Percentiles rank a stretch among this genome's conserved stretches.
Evolutionary conservation across 2,113 vertebrate genomes (phyloP).

Genomic region (Sinocyclocheilus maitianheensis): DNA sequence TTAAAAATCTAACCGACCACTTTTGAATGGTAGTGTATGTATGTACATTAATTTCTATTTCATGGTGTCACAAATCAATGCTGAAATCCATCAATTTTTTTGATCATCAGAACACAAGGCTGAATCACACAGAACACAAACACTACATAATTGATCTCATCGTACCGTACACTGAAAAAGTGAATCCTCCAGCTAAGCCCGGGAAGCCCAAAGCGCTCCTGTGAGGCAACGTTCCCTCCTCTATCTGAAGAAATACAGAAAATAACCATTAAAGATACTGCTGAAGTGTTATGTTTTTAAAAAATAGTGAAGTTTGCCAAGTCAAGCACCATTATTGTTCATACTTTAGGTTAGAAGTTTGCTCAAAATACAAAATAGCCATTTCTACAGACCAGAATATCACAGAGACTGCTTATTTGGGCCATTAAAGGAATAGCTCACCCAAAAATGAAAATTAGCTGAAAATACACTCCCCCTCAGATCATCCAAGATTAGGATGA

Average conservation of each 20-base stretch:
- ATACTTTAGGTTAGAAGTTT: no score
- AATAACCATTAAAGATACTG: neutral
- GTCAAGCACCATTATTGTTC: no score
- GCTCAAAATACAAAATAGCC: neutral
- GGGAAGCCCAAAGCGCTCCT: constrained; percentile 88
- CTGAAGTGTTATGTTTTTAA: neutral
- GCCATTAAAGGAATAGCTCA: neutral
- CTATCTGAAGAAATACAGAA: constrained; percentile 73
- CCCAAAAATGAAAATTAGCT: neutral
- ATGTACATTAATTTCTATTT: neutral
- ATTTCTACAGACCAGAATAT: neutral
- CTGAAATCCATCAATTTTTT: neutral
- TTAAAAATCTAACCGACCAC: neutral
- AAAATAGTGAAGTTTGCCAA: no score
- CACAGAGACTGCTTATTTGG: neutral
- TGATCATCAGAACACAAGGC: constrained; percentile 27
- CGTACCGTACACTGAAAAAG: constrained; percentile 89
- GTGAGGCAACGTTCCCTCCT: constrained; percentile 86
- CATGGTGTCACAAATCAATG: neutral
- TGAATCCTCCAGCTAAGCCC: constrained; percentile 93
- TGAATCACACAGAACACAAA: neutral
- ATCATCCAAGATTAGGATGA: neutral
- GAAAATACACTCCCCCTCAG: neutral
- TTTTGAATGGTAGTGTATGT: no score
- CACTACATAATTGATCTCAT: constrained; percentile 17